Evolutionary conservation across 1,140 invertebrate genomes (phyloP).

Genomic region (Atta colombica): DNA sequence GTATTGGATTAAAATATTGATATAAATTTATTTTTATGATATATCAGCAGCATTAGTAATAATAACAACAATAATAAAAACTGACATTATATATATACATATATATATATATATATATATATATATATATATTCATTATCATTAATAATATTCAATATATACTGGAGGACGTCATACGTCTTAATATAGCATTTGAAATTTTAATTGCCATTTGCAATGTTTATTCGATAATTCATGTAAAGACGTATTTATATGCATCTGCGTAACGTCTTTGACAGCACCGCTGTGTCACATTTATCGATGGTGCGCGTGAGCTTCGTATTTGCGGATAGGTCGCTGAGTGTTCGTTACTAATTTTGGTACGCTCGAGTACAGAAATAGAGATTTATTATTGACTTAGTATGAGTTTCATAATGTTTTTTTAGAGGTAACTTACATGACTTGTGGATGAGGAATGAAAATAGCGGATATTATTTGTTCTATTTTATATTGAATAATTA

Average conservation of each 20-base stretch:
- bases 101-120: too few species aligned
- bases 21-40: neutral
- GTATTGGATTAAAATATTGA: neutral
- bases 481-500: constrained; percentile 23
- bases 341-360: constrained; percentile 45
- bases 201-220: neutral
- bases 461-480: constrained; percentile 27
- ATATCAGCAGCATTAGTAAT: neutral
- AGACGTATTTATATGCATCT: constrained; percentile 25
- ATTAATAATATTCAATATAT: constrained; percentile 20
- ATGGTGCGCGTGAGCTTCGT: constrained; percentile 15
- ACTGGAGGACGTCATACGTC: neutral
- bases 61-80: neutral
- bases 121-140: neutral
- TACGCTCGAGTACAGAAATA: constrained; percentile 35
- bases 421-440: constrained; percentile 14
- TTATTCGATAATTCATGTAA: constrained; percentile 42
- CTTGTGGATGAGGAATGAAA: constrained; percentile 14
- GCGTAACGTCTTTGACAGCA: constrained; percentile 30
- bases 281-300: constrained; percentile 35
- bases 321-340: constrained; percentile 29
- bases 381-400: constrained; percentile 39
- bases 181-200: neutral
- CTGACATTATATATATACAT: too few species aligned
- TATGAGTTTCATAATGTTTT: constrained; percentile 28